Evolutionary conservation across 1,140 invertebrate genomes (phyloP).

Genomic region (Calosoma granatense): DNA sequence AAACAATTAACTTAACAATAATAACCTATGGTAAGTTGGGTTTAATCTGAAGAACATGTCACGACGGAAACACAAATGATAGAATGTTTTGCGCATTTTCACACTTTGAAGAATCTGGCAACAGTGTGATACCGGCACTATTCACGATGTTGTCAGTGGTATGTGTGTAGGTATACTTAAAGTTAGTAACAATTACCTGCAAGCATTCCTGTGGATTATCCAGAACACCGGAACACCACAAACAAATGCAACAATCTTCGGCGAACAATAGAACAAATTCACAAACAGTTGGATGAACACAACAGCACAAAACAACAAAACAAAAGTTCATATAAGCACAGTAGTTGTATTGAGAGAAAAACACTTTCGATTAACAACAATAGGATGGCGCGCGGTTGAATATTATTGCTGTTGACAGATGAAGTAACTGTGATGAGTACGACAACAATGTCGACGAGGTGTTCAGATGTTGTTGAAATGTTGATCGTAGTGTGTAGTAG

Average conservation of each 20-base stretch:
- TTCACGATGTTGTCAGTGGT: not conserved
- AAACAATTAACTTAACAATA: no score
- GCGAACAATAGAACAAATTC: slow-evolving; percentile 16
- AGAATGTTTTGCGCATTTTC: no score
- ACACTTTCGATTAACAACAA: not conserved
- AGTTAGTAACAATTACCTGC: slow-evolving; percentile 20
- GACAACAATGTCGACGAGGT: no score
- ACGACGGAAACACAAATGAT: no score
- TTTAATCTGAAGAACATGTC: no score
- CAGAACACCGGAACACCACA: slow-evolving; percentile 25
- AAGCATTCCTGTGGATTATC: slow-evolving; percentile 26
- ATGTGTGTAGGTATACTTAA: not conserved
- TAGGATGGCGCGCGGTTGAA: no score
- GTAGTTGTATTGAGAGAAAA: not conserved
- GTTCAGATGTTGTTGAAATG: not conserved
- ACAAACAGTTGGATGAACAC: slow-evolving; percentile 16
- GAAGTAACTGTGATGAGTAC: no score
- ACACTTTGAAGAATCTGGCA: not conserved
- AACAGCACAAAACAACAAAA: not conserved
- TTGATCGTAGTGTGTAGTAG: not conserved
- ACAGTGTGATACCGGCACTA: not conserved
- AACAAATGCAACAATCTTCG: slow-evolving; percentile 13
- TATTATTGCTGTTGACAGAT: no score
- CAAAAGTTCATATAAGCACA: slow-evolving; percentile 2
- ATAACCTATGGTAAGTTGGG: no score